Conservation (phyloP, 2,888 invertebrate genomes). For the Ptychoptera contaminata region DNA sequence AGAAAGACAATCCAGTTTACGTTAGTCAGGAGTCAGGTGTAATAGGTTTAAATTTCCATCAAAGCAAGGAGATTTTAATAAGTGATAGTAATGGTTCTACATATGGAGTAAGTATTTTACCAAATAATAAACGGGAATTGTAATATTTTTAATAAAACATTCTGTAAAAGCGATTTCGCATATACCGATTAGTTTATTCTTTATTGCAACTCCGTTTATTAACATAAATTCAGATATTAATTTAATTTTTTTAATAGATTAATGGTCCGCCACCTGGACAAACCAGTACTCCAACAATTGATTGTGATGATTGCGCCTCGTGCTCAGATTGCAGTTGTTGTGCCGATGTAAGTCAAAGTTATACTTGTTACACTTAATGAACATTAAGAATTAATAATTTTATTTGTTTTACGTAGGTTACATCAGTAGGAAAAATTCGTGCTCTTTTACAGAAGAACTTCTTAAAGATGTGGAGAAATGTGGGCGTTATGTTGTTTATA, state of each 20-base stretch:
- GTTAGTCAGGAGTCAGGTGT: constrained; percentile 77
- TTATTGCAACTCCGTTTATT: background rate
- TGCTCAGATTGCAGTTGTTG: constrained; percentile 1
- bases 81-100: constrained; percentile 51
- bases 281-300: constrained; percentile 3
- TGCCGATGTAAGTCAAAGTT: constrained; percentile 5
- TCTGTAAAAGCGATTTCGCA: too few relatives aligned
- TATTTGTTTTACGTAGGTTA: constrained; percentile 33
- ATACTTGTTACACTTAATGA: too few relatives aligned
- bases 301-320: constrained; percentile 13
- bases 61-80: constrained; percentile 76
- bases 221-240: background rate
- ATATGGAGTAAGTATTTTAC: constrained; percentile 25
- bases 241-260: background rate
- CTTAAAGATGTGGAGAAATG: constrained; percentile 81
- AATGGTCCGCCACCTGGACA: background rate
- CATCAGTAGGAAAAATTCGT: constrained; percentile 71
- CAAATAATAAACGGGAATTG: too few relatives aligned
- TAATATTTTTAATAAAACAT: too few relatives aligned
- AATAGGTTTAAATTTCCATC: constrained; percentile 76
- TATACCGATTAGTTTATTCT: too few relatives aligned
- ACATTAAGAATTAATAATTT: constrained; percentile 2
- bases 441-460: constrained; percentile 80
- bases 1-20: constrained; percentile 66
- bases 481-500: constrained; percentile 85